Evolutionary conservation across 2,113 vertebrate genomes (phyloP), one percentile per base, ranked within the genome.

Genomic region (Echinops telfairi): DNA sequence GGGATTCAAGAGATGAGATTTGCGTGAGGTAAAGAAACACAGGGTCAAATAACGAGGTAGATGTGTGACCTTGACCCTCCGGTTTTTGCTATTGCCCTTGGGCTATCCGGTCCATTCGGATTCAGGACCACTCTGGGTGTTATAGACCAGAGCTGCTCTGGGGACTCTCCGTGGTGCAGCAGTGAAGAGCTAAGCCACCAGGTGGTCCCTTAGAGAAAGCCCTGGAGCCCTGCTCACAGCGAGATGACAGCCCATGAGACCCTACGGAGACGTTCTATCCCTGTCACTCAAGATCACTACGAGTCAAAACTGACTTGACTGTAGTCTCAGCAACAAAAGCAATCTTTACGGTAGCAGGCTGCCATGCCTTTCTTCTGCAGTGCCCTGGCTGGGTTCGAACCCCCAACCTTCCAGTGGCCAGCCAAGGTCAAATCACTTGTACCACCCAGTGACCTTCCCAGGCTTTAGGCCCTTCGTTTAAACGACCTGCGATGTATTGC

Each of bases 21-120:
- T 92, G 43, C 25, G 70, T 76, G 36, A 81, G 29, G 43, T 62
- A 36, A 93, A 94, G 86, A 90, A 88, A 90, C 91, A 73, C 0
- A 0, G 57, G 73, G 75, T 17, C 83, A 71, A 23, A 19, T 84
- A 95, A 85, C 75, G 10, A 10, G 22, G 33, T 75, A 53, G 47
- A 10, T 0, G 1, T 1, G 19, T 84, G 73, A 64, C 62, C 43
- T 78, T 90, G 10, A 71, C 11, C 29, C 17, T 17, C 76, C 0
- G 22, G 62, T 64, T 71, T 27, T 11, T 71, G 71, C 36, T 36
- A 20, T 23, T 23, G 33, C 10, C 71, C 29, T 22, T 19, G 19
- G 70, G 25, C 40, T n/a, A 36, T 36, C 16, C 17, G 7, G 31
- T 71, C n/a, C 6, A 19, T 71, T 33, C 31, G 5, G 17, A 73